Percentiles rank a stretch among this genome's conserved stretches.
Evolutionary conservation across 2,797 vertebrate species (phyloP).

Genomic region (Lutjanus campechanus): DNA sequence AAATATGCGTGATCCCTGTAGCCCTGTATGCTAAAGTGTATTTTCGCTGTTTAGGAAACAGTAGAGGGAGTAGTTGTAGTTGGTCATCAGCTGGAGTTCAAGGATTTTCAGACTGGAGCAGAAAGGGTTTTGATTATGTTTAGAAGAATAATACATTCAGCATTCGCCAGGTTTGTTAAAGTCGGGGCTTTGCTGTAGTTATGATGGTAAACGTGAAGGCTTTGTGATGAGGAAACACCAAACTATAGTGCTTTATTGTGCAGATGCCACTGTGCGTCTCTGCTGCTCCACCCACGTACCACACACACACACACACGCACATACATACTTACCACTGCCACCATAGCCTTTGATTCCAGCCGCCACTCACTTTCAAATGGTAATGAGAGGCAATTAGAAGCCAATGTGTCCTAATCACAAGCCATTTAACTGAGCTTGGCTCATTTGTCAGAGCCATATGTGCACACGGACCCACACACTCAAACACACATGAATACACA

Average conservation of each 20-base stretch:
- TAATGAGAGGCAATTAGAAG: conserved; percentile 86
- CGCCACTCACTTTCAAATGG: conserved; percentile 84
- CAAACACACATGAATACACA: conserved; percentile 62
- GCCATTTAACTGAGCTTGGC: conserved; percentile 80
- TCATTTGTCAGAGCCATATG: conserved; percentile 79
- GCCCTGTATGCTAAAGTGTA: background rate
- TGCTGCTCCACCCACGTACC: conserved; percentile 33
- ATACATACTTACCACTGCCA: conserved; percentile 48
- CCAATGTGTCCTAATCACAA: conserved; percentile 85
- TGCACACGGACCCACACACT: conserved; percentile 52
- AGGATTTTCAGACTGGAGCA: conserved; percentile 8
- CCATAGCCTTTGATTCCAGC: conserved; percentile 77
- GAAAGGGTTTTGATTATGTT: background rate
- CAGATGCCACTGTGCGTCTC: conserved; percentile 34
- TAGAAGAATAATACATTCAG: background rate
- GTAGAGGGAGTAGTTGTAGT: conserved; percentile 34
- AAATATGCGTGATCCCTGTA: too few relatives aligned
- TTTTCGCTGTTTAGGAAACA: conserved; percentile 17
- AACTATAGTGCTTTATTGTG: conserved; percentile 44
- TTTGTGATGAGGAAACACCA: conserved; percentile 24
- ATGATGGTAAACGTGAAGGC: conserved; percentile 1
- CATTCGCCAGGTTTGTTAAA: conserved; percentile 17
- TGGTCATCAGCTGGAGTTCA: conserved; percentile 13
- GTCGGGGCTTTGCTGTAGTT: background rate
- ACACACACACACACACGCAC: conserved; percentile 14